A percentile compares a stretch with the other conserved stretches of the same genome.
These are phyloP conservation scores for Porites evermanni DNA, from an alignment of 92 coral and sea anemone species.

Conservation along the genomic window DNA sequence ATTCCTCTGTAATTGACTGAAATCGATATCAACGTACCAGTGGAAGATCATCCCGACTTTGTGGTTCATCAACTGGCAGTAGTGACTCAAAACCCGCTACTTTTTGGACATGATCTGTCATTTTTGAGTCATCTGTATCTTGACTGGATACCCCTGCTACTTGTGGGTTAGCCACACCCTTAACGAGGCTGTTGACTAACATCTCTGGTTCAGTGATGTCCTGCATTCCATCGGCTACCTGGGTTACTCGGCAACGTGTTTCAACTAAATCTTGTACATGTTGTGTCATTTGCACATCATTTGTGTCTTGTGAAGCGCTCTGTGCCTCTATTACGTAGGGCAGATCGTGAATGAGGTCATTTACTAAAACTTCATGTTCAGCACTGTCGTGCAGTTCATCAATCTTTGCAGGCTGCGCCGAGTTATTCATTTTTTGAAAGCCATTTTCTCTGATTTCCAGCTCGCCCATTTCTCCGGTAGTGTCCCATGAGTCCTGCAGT, in stretches of 20 bases:
- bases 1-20: too few relatives aligned
- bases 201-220: not conserved
- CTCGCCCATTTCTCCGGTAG: not conserved
- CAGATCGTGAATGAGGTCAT: not conserved
- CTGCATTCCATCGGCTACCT: not conserved
- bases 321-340: not conserved
- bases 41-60: too few relatives aligned
- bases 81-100: too few relatives aligned
- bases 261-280: too few relatives aligned
- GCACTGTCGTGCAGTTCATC: not conserved
- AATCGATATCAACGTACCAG: too few relatives aligned
- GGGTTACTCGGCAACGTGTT: too few relatives aligned
- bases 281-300: too few relatives aligned
- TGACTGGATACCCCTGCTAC: not conserved
- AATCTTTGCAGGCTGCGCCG: not conserved
- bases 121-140: too few relatives aligned
- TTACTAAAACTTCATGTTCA: not conserved
- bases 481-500: not conserved
- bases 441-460: not conserved
- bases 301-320: not conserved
- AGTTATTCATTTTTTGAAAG: not conserved
- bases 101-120: too few relatives aligned
- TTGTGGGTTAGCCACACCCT: not conserved
- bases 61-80: too few relatives aligned
- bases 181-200: not conserved